Evolutionary conservation across 2,113 vertebrate species (phyloP).

Genomic region (Rhabdomys dilectus): DNA sequence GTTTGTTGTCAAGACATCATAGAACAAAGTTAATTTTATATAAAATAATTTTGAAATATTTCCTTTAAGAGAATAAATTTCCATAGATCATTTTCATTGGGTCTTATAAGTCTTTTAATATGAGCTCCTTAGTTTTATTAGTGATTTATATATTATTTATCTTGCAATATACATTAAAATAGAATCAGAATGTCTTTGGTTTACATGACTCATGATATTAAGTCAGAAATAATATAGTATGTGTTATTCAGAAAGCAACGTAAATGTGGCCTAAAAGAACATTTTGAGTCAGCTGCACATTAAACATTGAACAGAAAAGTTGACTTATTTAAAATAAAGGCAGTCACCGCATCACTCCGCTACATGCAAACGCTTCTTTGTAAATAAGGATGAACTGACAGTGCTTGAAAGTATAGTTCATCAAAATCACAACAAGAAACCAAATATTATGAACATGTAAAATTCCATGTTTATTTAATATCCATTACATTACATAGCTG

Average conservation of each 20-base stretch:
- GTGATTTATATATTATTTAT: constrained; percentile 76
- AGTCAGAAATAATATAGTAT: constrained; percentile 68
- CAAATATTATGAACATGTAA: constrained; percentile 80
- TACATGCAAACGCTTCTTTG: constrained; percentile 71
- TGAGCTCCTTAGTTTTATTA: constrained; percentile 74
- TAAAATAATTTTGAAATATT: constrained; percentile 73
- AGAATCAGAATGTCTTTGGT: constrained; percentile 69
- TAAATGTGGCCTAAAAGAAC: constrained; percentile 72
- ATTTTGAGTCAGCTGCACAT: constrained; percentile 75
- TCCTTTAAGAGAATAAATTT: constrained; percentile 70
- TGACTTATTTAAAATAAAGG: constrained; percentile 79
- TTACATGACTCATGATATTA: constrained; percentile 62
- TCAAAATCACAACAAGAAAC: constrained; percentile 83
- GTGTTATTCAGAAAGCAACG: constrained; percentile 64
- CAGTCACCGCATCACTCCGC: constrained; percentile 68
- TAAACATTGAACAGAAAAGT: constrained; percentile 79
- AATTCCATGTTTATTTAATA: constrained; percentile 84
- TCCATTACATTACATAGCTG: constrained; percentile 75
- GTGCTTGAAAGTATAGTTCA: constrained; percentile 76
- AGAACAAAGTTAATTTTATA: constrained; percentile 58
- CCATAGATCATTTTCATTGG: constrained; percentile 64
- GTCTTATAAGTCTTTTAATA: constrained; percentile 72
- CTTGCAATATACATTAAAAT: constrained; percentile 70
- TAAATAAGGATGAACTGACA: constrained; percentile 80
- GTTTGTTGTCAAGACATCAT: constrained; percentile 65